A percentile compares a stretch with the other conserved stretches of the same genome.
Conservation (phyloP, 2,113 vertebrate species). For the Tragelaphus strepsiceros region DNA sequence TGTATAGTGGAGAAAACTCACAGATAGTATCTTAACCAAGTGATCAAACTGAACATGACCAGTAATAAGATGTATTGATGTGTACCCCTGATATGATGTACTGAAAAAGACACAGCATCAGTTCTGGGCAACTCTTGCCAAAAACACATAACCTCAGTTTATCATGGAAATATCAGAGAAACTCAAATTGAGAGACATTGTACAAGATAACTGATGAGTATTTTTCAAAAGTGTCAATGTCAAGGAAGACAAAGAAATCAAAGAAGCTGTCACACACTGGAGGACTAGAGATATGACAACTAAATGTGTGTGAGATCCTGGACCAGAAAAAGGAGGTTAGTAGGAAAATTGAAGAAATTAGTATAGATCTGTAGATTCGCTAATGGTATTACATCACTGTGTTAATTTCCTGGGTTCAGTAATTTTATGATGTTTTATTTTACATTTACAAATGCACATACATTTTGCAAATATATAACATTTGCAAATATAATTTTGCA, state of each 20-base stretch:
- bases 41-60: not conserved
- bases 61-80: not conserved
- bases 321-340: not conserved
- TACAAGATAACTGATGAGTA: not conserved
- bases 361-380: not conserved
- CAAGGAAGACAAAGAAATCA: not conserved
- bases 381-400: not conserved
- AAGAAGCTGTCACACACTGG: not conserved
- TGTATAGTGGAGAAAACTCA: not conserved
- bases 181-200: not conserved
- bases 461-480: not conserved
- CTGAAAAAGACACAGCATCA: not conserved
- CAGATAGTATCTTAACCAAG: not conserved
- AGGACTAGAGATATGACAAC: not conserved
- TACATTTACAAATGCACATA: not conserved
- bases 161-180: not conserved
- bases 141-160: not conserved
- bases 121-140: not conserved
- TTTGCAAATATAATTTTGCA: not conserved
- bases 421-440: not conserved
- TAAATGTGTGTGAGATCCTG: not conserved
- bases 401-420: not conserved
- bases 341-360: not conserved
- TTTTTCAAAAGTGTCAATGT: not conserved
- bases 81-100: not conserved